Conservation (phyloP, 2,888 invertebrate species). For the Tanytarsus gracilentus region DNA sequence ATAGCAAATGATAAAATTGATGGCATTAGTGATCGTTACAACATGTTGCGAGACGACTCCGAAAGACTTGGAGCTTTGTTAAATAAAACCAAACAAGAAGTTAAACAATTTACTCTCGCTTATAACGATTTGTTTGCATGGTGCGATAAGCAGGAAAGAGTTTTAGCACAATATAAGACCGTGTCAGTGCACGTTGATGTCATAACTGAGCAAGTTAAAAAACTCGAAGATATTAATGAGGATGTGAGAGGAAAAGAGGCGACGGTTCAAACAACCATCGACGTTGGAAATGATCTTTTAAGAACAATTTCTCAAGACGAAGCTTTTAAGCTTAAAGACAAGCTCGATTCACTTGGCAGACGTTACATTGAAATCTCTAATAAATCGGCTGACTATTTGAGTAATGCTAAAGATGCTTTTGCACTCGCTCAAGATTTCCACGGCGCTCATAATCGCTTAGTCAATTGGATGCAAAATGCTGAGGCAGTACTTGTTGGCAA, state of each 20-base stretch:
- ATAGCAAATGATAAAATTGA: constrained; percentile 76
- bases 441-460: constrained; percentile 73
- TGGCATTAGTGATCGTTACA: constrained; percentile 77
- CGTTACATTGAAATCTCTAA: constrained; percentile 79
- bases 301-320: constrained; percentile 92
- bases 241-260: constrained; percentile 80
- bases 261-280: constrained; percentile 81
- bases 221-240: constrained; percentile 78
- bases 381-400: constrained; percentile 70
- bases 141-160: constrained; percentile 86
- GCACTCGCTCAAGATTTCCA: constrained; percentile 92
- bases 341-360: constrained; percentile 80
- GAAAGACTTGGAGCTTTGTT: constrained; percentile 71
- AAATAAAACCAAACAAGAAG: constrained; percentile 73
- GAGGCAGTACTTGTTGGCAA: constrained; percentile 80
- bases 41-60: constrained; percentile 75
- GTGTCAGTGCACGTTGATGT: constrained; percentile 87
- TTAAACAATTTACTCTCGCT: constrained; percentile 78
- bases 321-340: constrained; percentile 85
- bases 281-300: constrained; percentile 87
- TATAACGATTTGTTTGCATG: constrained; percentile 89
- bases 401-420: constrained; percentile 78
- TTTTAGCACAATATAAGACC: constrained; percentile 68
- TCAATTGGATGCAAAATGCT: constrained; percentile 90
- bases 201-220: constrained; percentile 84